Percentiles rank a stretch among this genome's conserved stretches.
Evolutionary conservation across 2,888 invertebrate genomes (phyloP).

Genomic region (Dusona sp.): DNA sequence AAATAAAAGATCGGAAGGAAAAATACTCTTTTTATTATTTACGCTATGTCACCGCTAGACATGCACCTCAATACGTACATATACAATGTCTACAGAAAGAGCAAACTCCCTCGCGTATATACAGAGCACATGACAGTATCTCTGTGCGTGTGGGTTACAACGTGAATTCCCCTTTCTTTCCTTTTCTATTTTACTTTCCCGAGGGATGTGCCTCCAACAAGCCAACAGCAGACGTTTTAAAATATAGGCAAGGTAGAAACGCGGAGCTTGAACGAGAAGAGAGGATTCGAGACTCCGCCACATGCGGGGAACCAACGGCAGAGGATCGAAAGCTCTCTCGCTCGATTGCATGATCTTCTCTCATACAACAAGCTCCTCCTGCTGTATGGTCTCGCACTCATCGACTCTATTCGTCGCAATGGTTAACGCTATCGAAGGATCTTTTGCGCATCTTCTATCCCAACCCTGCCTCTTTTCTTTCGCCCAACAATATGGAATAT

Average conservation of each 20-base stretch:
- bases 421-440: slow-evolving; percentile 35
- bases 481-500: slow-evolving; percentile 7
- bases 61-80: background rate
- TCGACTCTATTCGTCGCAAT: slow-evolving; percentile 30
- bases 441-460: slow-evolving; percentile 58
- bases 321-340: slow-evolving; percentile 58
- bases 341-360: slow-evolving; percentile 33
- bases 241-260: slow-evolving; percentile 71
- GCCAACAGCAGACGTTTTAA: slow-evolving; percentile 80
- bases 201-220: slow-evolving; percentile 73
- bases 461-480: slow-evolving; percentile 25
- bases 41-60: slow-evolving; percentile 40
- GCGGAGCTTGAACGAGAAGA: slow-evolving; percentile 26
- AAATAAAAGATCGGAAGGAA: slow-evolving; percentile 13
- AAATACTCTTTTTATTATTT: slow-evolving; percentile 6
- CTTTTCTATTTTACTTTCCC: slow-evolving; percentile 69
- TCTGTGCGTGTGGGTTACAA: slow-evolving; percentile 1
- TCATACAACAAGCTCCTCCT: slow-evolving; percentile 32
- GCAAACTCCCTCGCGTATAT: slow-evolving; percentile 27
- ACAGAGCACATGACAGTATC: background rate
- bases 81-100: slow-evolving; percentile 19
- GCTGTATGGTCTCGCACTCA: background rate
- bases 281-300: slow-evolving; percentile 26
- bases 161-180: background rate
- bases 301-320: slow-evolving; percentile 55